Evolutionary conservation across 2,113 vertebrate genomes (phyloP), one percentile per base, ranked within the genome.

Genomic region (Poeciliopsis turrubarensis): DNA sequence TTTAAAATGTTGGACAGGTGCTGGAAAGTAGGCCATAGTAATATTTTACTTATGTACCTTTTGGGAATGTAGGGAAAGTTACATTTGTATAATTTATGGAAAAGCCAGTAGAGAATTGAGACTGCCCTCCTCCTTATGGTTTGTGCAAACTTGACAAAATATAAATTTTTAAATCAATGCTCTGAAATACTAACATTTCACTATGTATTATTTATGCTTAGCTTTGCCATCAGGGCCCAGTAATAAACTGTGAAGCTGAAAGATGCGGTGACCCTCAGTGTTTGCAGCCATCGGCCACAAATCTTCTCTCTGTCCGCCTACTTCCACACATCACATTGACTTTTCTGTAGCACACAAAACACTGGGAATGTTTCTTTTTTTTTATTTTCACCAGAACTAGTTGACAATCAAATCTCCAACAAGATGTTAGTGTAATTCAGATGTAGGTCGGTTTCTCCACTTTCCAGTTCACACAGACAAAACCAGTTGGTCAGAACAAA

Each of bases 231-330:
- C 25, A 60, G 34, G 41, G 60, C 41, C 54, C 70, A 70, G 75
- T 39, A 73, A 76, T 86, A 82, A 77, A 75, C 73, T 65, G 60
- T 31, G 68, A 65, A 39, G 17, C n/a, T 86, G 72, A 57, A 76
- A 78, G 68, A 26, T 26, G 62, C 74, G 64, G 74, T 60, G 63
- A 82, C 79, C 65, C 70, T 34, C 60, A 13, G 57, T 69, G 72
- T 71, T 78, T 71, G 70, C 14, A 27, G 30, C 60, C 25, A 9
- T 70, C 32, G 54, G 32, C 54, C 32, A 75, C 47, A 77, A 31
- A 73, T 30, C 60, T 57, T 2, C 57, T 1, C 41, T 54, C 32
- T 54, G 76, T 80, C 29, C 68, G 31, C 75, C 74, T 63, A 37
- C 75, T 27, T 72, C 32, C 64, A 11, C 44, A 34, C 51, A 67